These are phyloP conservation scores for Pleuronectes platessa DNA, from an alignment of 2,113 vertebrate genomes.

Conservation along the genomic window DNA sequence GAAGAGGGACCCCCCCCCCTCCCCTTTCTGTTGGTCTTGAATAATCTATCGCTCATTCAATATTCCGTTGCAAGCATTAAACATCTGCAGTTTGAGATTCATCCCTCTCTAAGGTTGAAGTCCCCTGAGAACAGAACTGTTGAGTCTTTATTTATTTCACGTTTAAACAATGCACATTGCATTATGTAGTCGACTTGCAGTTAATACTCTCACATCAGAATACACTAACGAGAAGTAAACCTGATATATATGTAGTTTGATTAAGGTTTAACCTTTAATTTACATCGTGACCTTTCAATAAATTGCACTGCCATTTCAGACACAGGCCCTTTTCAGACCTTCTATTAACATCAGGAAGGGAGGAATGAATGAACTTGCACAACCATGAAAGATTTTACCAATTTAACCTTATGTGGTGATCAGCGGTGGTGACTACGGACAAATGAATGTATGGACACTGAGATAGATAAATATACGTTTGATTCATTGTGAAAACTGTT, in stretches of 20 bases:
- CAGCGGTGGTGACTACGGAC: too few relatives aligned
- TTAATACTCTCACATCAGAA: not conserved
- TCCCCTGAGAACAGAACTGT: slow-evolving; percentile 15
- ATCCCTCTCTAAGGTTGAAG: slow-evolving; percentile 13
- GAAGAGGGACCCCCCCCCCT: slow-evolving; percentile 21
- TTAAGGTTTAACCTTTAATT: slow-evolving; percentile 4
- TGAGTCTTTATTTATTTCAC: slow-evolving; percentile 19
- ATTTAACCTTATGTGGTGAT: too few relatives aligned
- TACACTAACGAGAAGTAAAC: not conserved
- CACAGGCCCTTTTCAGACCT: not conserved
- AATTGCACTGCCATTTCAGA: not conserved
- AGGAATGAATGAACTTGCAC: too few relatives aligned
- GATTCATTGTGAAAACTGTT: too few relatives aligned
- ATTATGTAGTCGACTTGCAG: not conserved
- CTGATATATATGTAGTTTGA: not conserved
- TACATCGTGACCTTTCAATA: slow-evolving; percentile 22
- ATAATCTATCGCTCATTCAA: slow-evolving; percentile 56
- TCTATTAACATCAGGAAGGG: too few relatives aligned
- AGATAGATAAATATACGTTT: too few relatives aligned
- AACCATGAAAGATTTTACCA: too few relatives aligned
- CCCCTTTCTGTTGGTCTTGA: slow-evolving; percentile 45
- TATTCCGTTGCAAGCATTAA: slow-evolving; percentile 67
- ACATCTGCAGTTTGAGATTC: slow-evolving; percentile 45
- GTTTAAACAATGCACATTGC: not conserved
- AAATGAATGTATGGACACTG: too few relatives aligned